Evolutionary conservation across 2,888 invertebrate species (phyloP).

Genomic region (Gisinianus flammeolus): DNA sequence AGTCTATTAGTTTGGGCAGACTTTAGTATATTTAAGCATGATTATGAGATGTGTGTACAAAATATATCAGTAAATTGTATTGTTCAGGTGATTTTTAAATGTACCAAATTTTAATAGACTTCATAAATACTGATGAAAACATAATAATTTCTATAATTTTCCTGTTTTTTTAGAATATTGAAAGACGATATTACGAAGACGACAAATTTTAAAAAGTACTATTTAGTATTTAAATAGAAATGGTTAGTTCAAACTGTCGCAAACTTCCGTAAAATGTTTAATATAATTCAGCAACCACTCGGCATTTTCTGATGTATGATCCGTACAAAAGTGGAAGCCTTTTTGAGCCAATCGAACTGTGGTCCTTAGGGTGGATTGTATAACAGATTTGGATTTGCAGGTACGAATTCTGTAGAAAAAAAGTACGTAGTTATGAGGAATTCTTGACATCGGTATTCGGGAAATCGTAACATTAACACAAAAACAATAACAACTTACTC

Average conservation of each 20-base stretch:
- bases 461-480: not conserved
- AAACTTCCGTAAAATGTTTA: not conserved
- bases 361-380: not conserved
- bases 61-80: too few species aligned
- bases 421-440: not conserved
- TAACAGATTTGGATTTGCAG: not conserved
- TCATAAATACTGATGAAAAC: too few species aligned
- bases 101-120: too few species aligned
- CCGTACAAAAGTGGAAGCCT: conserved; percentile 13
- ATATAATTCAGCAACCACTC: conserved; percentile 27
- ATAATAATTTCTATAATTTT: too few species aligned
- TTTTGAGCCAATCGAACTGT: conserved; percentile 6
- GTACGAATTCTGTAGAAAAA: not conserved
- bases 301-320: not conserved
- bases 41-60: too few species aligned
- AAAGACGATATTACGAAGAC: too few species aligned
- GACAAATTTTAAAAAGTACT: too few species aligned
- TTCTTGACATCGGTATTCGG: not conserved
- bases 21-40: too few species aligned
- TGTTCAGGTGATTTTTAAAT: too few species aligned
- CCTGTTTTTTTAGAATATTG: too few species aligned
- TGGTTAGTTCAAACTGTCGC: not conserved
- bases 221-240: not conserved
- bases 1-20: too few species aligned
- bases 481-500: not conserved